A percentile compares a stretch with the other conserved stretches of the same genome.
phyloP scores from a whole-genome alignment of 1,140 invertebrate genomes.

The Stenopsyche tienmushanensis region DNA sequence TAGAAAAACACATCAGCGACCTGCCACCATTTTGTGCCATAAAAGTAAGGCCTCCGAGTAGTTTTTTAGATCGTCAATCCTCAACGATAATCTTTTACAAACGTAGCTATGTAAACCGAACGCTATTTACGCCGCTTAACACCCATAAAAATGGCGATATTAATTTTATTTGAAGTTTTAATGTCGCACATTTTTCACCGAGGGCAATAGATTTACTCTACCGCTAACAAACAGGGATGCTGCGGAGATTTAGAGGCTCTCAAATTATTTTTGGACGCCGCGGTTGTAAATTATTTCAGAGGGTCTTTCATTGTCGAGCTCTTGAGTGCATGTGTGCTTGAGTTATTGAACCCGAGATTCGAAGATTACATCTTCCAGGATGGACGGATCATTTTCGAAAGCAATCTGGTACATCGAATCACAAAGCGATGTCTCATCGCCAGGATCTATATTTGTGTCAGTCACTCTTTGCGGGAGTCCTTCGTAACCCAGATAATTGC shows the following conservation, averaged over 20 bases:
- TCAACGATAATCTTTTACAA: constrained; percentile 4
- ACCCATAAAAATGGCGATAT: constrained; percentile 37
- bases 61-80: no score
- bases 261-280: constrained; percentile 24
- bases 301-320: no score
- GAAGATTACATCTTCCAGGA: no score
- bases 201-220: constrained; percentile 17
- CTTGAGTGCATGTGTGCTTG: no score
- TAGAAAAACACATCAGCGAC: constrained; percentile 15
- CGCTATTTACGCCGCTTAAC: constrained; percentile 10
- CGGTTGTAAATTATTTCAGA: constrained; percentile 9
- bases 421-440: no score
- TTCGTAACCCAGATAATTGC: constrained; percentile 18
- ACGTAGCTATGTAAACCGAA: background rate
- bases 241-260: constrained; percentile 27
- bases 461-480: constrained; percentile 20
- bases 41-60: no score
- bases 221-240: background rate
- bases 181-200: constrained; percentile 30
- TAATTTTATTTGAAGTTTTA: constrained; percentile 40
- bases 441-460: background rate
- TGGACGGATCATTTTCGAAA: no score
- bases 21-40: no score
- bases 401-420: no score
- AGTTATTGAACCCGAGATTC: no score